A percentile compares a stretch with the other conserved stretches of the same genome.
Evolutionary conservation across 92 coral and sea anemone species (phyloP).

Genomic region (Pocillopora meandrina): DNA sequence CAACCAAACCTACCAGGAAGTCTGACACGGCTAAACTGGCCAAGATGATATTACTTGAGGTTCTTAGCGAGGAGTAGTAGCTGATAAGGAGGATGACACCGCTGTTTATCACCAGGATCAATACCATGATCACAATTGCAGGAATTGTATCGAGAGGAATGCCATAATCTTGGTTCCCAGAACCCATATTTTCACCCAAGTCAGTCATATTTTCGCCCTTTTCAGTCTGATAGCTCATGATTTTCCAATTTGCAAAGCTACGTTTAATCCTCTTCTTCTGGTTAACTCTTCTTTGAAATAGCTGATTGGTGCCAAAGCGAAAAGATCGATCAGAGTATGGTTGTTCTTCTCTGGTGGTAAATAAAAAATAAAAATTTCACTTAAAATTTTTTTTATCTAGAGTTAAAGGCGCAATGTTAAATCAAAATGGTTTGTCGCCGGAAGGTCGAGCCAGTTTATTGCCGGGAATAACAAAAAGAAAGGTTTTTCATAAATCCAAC

Average conservation of each 20-base stretch:
- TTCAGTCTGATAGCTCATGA: slow-evolving; percentile 8
- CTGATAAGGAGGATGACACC: slow-evolving; percentile 26
- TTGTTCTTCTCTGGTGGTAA: too few relatives aligned
- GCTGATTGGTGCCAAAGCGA: background rate
- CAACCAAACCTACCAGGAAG: slow-evolving; percentile 37
- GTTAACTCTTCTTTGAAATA: background rate
- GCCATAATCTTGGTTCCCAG: background rate
- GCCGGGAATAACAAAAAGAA: too few relatives aligned
- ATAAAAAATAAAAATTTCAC: too few relatives aligned
- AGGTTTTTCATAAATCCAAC: too few relatives aligned
- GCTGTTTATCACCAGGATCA: slow-evolving; percentile 21
- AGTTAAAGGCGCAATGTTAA: too few relatives aligned
- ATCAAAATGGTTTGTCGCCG: too few relatives aligned
- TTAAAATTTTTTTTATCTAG: too few relatives aligned
- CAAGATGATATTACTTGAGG: slow-evolving; percentile 32
- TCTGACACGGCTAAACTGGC: slow-evolving; percentile 46
- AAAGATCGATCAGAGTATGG: background rate
- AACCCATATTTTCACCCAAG: background rate
- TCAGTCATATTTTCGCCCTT: background rate
- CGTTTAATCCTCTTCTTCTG: background rate
- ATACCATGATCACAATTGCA: slow-evolving; percentile 18
- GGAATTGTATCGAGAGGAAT: slow-evolving; percentile 33
- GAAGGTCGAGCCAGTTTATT: too few relatives aligned
- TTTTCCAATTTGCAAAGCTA: background rate
- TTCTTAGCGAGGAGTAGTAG: slow-evolving; percentile 12